These are phyloP conservation scores for Metaphire vulgaris DNA, from an alignment of 1,140 invertebrate genomes.

Conservation along the genomic window DNA sequence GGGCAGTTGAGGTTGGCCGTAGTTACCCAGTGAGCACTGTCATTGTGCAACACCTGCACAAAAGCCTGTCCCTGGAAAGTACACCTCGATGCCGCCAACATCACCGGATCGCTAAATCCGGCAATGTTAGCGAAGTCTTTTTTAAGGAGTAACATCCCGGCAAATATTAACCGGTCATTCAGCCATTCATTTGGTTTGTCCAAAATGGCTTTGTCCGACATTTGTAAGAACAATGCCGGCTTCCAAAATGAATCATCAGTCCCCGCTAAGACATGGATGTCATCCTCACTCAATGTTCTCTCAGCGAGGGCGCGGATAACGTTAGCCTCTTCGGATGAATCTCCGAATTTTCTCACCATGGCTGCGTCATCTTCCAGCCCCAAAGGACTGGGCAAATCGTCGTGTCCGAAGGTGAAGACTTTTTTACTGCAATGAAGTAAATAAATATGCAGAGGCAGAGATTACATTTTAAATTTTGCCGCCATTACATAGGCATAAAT, in stretches of 20 bases:
- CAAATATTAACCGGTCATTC: background rate
- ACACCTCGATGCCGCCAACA: background rate
- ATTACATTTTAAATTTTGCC: too few species aligned
- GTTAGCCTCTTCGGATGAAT: too few species aligned
- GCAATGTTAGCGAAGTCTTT: background rate
- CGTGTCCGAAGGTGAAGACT: too few species aligned
- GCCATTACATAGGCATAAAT: too few species aligned
- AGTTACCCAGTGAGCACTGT: background rate
- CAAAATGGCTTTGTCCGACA: background rate
- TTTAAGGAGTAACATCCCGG: background rate
- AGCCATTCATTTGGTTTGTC: background rate
- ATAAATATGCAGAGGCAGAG: too few species aligned
- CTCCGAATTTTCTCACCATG: too few species aligned
- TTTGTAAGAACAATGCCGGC: background rate
- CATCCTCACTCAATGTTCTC: too few species aligned
- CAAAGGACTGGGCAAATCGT: too few species aligned
- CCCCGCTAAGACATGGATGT: too few species aligned
- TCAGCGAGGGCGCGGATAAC: too few species aligned
- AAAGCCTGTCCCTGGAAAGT: background rate
- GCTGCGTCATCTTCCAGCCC: too few species aligned
- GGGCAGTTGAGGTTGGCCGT: background rate
- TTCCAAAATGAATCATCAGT: background rate
- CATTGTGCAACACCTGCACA: background rate
- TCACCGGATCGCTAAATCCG: background rate
- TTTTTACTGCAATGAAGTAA: too few species aligned